These are phyloP conservation scores for Rhinoraja longicauda DNA, from an alignment of 2,797 vertebrate species.

Conservation along the genomic window DNA sequence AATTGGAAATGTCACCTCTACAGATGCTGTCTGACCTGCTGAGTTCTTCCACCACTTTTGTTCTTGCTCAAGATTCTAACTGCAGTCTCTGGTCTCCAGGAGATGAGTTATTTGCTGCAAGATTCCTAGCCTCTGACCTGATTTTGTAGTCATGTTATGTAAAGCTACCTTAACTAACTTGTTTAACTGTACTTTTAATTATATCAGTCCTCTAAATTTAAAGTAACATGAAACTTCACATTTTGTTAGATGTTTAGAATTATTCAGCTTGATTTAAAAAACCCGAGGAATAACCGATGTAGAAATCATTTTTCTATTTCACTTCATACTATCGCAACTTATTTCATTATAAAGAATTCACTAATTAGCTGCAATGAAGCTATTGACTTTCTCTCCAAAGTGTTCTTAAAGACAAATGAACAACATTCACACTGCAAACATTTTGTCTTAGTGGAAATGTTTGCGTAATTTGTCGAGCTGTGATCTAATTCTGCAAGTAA, in stretches of 20 bases:
- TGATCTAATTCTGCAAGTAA: neutral
- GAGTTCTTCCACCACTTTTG: no score
- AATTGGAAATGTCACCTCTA: no score
- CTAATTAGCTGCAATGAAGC: neutral
- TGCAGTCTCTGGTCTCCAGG: no score
- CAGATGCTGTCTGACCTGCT: no score
- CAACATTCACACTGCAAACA: neutral
- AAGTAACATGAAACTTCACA: neutral
- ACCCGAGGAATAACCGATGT: neutral
- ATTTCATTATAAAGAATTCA: no score
- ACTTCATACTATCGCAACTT: no score
- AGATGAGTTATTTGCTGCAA: no score
- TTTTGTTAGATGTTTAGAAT: neutral
- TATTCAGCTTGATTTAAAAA: neutral
- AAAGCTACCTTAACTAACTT: neutral
- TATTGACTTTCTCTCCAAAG: neutral
- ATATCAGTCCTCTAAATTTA: neutral
- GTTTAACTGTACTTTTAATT: neutral
- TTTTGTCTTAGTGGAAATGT: neutral
- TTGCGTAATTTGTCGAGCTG: neutral
- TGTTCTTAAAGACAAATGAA: neutral
- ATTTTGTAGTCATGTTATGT: no score
- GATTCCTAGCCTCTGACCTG: no score
- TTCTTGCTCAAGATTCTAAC: no score
- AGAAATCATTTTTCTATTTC: neutral